Evolutionary conservation across 2,888 invertebrate genomes (phyloP).

Genomic region (Rapana venosa): DNA sequence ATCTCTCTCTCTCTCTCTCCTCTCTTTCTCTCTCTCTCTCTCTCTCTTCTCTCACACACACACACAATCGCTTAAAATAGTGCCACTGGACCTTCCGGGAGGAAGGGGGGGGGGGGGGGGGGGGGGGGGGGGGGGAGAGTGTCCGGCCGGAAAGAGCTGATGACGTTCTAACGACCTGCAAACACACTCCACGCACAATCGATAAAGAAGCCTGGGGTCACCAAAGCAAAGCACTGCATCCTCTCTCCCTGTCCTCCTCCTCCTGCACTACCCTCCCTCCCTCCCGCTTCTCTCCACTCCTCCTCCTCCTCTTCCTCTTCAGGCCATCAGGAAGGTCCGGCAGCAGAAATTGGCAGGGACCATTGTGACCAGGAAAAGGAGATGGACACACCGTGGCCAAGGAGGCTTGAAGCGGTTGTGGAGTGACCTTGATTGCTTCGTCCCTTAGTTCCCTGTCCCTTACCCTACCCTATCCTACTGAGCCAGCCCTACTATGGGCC

Average conservation of each 20-base stretch:
- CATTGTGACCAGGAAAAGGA: slow-evolving; percentile 13
- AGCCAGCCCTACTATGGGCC: no score
- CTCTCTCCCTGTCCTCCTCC: not conserved
- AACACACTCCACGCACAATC: slow-evolving; percentile 33
- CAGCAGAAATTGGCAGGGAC: slow-evolving; percentile 32
- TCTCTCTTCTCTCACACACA: not conserved
- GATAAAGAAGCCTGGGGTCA: slow-evolving; percentile 22
- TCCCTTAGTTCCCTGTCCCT: not conserved
- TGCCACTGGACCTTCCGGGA: not conserved
- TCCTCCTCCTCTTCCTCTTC: not conserved
- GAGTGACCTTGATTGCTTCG: slow-evolving; percentile 31
- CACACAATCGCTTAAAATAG: not conserved
- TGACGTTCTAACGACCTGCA: slow-evolving; percentile 42
- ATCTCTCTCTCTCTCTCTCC: no score
- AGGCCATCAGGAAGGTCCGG: slow-evolving; percentile 25
- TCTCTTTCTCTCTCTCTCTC: no score
- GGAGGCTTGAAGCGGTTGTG: slow-evolving; percentile 21
- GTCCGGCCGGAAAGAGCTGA: slow-evolving; percentile 36
- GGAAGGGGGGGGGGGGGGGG: no score
- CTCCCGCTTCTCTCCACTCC: not conserved
- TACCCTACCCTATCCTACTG: no score
- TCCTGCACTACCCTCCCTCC: not conserved
- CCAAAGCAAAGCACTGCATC: not conserved
- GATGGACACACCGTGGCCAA: slow-evolving; percentile 9
- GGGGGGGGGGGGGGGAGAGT: not conserved